A percentile compares a stretch with the other conserved stretches of the same genome.
Conservation (phyloP, 2,797 vertebrate species). For the Falco cherrug region DNA sequence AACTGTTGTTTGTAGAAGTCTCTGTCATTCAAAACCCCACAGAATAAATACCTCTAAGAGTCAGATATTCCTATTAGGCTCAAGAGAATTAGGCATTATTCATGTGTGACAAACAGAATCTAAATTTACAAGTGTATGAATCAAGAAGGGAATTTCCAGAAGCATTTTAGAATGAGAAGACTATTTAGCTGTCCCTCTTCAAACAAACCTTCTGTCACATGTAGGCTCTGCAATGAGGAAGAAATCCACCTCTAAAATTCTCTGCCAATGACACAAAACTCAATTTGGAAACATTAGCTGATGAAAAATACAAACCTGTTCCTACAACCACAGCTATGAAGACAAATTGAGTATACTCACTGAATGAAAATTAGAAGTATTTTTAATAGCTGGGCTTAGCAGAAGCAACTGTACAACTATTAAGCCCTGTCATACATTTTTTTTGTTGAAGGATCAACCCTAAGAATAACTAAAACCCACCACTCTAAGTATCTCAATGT, state of each 20-base stretch:
- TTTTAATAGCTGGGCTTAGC: conserved; percentile 39
- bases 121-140: conserved; percentile 19
- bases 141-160: conserved; percentile 35
- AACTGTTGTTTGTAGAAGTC: background rate
- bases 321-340: conserved; percentile 34
- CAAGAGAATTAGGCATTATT: background rate
- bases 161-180: background rate
- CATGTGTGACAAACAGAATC: background rate
- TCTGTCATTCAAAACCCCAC: background rate
- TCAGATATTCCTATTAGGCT: background rate
- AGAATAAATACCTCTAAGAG: background rate
- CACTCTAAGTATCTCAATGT: background rate
- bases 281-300: conserved; percentile 13
- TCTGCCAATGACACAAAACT: conserved; percentile 8
- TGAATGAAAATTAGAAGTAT: conserved; percentile 12
- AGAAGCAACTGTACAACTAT: background rate
- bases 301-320: conserved; percentile 29
- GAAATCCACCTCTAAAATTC: conserved; percentile 4
- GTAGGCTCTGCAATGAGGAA: conserved; percentile 28
- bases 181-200: background rate
- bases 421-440: background rate
- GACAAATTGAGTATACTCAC: background rate
- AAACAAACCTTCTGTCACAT: background rate
- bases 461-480: conserved; percentile 43
- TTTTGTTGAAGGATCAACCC: background rate